Base-by-base conservation (phyloP, 1,140 invertebrate species). In the Scaptodrosophila lebanonensis region DNA sequence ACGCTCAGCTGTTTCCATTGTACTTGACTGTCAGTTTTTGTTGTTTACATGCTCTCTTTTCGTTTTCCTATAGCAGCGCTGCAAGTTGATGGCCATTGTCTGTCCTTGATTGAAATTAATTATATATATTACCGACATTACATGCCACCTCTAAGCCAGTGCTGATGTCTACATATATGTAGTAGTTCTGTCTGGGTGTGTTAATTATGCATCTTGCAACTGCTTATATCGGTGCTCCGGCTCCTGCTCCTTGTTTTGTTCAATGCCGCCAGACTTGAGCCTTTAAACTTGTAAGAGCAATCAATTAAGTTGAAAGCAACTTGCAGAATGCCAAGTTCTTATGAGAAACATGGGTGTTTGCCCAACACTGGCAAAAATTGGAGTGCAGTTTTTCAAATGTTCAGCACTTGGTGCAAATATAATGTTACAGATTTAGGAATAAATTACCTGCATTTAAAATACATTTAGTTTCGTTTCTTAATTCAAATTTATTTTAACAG, bases 101-200 rank as follows among this genome's bases (percentile, higher is more conserved):
- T 27, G 72, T 52, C 72, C 72, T 77, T 77, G 68, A 59, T 73
- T 52, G 29, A 73, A 77, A 72, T 79, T 79, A 77, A 79, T 77
- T 68, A 72, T 52, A 50, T 63, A 36, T 39, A 51, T n/a, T n/a
- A n/a, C n/a, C 38, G 38, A 18, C 4, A 40, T 16, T 40, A 13
- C 38, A 27, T 12, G 6, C 18, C 30, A 35, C 11, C n/a, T 12
- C 3, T 2, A 40, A 8, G 11, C 38, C 40, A 17, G 25, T 40
- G 13, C 35, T 36, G 3, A 11, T 48, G 33, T 33, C 35, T 17
- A n/a, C n/a, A n/a, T n/a, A n/a, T n/a, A n/a, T n/a, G n/a, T n/a
- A n/a, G n/a, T n/a, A n/a, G n/a, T n/a, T n/a, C n/a, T n/a, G n/a
- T n/a, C n/a, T n/a, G n/a, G n/a, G n/a, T n/a, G n/a, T 27, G 45